These are phyloP conservation scores for Corvus hawaiiensis DNA, from an alignment of 2,113 vertebrate genomes.

Conservation along the genomic window DNA sequence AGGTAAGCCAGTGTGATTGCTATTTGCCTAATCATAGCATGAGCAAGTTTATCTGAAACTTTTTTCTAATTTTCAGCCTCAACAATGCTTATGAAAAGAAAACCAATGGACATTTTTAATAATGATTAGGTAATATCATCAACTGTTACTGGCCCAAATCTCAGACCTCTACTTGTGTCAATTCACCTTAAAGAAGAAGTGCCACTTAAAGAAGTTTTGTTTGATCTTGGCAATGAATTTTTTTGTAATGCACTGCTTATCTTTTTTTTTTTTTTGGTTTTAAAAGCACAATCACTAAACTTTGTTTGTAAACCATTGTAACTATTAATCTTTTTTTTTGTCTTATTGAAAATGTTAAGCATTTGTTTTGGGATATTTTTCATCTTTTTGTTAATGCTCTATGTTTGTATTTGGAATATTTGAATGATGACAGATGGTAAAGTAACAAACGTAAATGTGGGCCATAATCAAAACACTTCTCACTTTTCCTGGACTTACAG, in stretches of 20 bases:
- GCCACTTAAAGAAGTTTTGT: constrained; percentile 87
- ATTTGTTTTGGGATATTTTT: constrained; percentile 74
- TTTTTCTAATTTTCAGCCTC: constrained; percentile 67
- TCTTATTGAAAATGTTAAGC: constrained; percentile 90
- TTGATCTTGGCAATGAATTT: constrained; percentile 73
- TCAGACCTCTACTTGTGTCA: constrained; percentile 80
- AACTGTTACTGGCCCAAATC: constrained; percentile 74
- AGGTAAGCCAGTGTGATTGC: constrained; percentile 65
- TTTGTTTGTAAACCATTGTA: constrained; percentile 99
- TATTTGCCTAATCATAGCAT: constrained; percentile 60
- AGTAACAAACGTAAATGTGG: constrained; percentile 65
- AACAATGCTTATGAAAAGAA: constrained; percentile 50
- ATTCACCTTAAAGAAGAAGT: constrained; percentile 88
- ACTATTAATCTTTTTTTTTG: constrained; percentile 97
- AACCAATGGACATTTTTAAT: constrained; percentile 72
- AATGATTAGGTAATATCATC: constrained; percentile 57
- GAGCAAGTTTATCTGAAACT: constrained; percentile 63
- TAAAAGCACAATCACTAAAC: constrained; percentile 99
- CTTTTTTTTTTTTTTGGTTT: constrained; percentile 92
- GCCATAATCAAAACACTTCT: constrained; percentile 65
- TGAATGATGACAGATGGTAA: constrained; percentile 74
- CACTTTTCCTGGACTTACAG: constrained; percentile 59
- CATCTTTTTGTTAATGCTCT: constrained; percentile 86
- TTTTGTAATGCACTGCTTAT: constrained; percentile 97
- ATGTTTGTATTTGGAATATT: constrained; percentile 84